Percentiles rank a stretch among this genome's conserved stretches.
phyloP scores from a whole-genome alignment of 1,140 invertebrate genomes.

The Nylanderia fulva region DNA sequence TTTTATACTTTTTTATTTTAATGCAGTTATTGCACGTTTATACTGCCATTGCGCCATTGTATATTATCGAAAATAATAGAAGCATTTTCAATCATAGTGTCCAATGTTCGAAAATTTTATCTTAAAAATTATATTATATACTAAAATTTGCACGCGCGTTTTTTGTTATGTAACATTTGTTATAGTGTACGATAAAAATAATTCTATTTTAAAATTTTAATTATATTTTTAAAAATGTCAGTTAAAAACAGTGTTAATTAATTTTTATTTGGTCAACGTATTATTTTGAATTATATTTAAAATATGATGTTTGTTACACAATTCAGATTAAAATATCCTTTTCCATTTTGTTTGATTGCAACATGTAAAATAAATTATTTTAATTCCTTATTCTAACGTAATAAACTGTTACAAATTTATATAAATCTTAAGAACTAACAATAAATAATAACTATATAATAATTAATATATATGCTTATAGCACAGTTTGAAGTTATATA shows the following conservation, averaged over 20 bases:
- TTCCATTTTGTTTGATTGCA: background rate
- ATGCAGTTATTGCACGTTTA: background rate
- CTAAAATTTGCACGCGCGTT: no score
- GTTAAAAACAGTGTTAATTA: no score
- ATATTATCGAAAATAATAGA: no score
- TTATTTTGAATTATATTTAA: background rate
- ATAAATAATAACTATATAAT: background rate
- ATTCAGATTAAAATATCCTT: background rate
- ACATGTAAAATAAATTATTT: background rate
- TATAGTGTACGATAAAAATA: no score
- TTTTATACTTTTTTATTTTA: background rate
- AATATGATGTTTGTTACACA: background rate
- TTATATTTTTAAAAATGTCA: no score
- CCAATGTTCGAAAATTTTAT: no score
- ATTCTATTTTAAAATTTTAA: no score
- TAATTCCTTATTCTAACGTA: background rate
- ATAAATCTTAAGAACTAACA: background rate
- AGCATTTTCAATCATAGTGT: no score
- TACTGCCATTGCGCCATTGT: no score
- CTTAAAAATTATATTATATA: no score
- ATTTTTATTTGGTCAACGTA: no score
- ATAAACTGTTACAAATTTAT: background rate
- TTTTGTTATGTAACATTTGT: no score
- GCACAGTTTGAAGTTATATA: background rate
- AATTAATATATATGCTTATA: constrained; percentile 17